A percentile compares a stretch with the other conserved stretches of the same genome.
These are phyloP conservation scores for Scopus umbretta DNA, from an alignment of 2,113 vertebrate genomes.

Conservation along the genomic window DNA sequence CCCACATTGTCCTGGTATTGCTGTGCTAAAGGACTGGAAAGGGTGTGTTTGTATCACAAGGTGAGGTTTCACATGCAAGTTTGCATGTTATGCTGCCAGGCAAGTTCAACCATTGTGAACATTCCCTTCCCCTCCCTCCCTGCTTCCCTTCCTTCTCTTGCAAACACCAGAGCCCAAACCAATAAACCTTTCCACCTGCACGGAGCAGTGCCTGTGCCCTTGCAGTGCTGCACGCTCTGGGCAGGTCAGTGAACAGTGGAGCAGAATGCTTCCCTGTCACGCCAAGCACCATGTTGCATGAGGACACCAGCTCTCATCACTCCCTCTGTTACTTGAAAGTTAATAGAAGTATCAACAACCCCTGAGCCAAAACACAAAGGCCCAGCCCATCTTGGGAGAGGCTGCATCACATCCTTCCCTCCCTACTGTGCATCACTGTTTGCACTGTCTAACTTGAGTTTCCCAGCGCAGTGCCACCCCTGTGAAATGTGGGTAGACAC, in stretches of 20 bases:
- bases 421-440: not conserved
- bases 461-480: rapidly evolving
- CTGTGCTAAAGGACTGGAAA: not conserved
- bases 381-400: not conserved
- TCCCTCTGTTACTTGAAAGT: not conserved
- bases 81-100: not conserved
- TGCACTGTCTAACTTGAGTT: not conserved
- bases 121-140: not conserved
- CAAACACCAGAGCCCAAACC: not conserved
- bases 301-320: not conserved
- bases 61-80: not conserved
- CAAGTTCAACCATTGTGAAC: not conserved
- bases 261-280: not conserved
- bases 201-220: not conserved
- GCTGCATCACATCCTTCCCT: not conserved
- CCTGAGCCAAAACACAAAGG: not conserved
- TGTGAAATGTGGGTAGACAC: not conserved
- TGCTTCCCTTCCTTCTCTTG: not conserved
- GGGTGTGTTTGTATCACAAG: not conserved
- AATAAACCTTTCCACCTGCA: not conserved
- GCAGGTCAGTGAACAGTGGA: not conserved
- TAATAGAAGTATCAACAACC: not conserved
- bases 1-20: not conserved
- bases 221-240: not conserved
- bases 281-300: rapidly evolving